Evolutionary conservation across 2,797 vertebrate genomes (phyloP).

Genomic region (Phyllotis vaccarum): DNA sequence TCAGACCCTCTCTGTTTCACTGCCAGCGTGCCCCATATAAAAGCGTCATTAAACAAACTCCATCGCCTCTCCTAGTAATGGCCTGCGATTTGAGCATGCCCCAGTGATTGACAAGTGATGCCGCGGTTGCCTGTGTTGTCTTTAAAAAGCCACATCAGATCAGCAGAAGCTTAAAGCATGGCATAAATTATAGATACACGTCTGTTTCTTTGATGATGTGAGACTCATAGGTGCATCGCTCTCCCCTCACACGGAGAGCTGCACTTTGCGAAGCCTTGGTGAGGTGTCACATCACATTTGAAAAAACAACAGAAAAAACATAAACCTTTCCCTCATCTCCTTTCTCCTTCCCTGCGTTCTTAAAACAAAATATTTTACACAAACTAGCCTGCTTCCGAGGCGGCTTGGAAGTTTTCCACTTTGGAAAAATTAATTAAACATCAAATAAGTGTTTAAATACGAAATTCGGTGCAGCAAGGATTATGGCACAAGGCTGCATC

Average conservation of each 20-base stretch:
- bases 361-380: slow-evolving; percentile 81
- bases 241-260: slow-evolving; percentile 89
- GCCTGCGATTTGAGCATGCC: slow-evolving; percentile 89
- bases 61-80: slow-evolving; percentile 90
- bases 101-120: slow-evolving; percentile 91
- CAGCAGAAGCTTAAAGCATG: slow-evolving; percentile 89
- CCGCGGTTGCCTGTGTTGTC: slow-evolving; percentile 89
- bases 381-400: slow-evolving; percentile 90
- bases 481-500: slow-evolving; percentile 80
- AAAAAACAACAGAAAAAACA: slow-evolving; percentile 94
- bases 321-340: slow-evolving; percentile 86
- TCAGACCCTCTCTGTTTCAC: slow-evolving; percentile 92
- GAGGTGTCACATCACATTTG: slow-evolving; percentile 94
- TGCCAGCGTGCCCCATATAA: slow-evolving; percentile 90
- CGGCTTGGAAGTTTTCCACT: slow-evolving; percentile 85
- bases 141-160: slow-evolving; percentile 91
- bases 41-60: slow-evolving; percentile 91
- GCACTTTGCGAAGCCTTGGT: slow-evolving; percentile 90
- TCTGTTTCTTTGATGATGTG: slow-evolving; percentile 91
- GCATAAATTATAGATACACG: slow-evolving; percentile 94
- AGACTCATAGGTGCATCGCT: slow-evolving; percentile 88
- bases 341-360: slow-evolving; percentile 75
- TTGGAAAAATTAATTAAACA: slow-evolving; percentile 90
- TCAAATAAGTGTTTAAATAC: slow-evolving; percentile 89
- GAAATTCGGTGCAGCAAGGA: slow-evolving; percentile 84